These are phyloP conservation scores for Harpagus bidentatus DNA, from an alignment of 2,113 vertebrate genomes.

Conservation along the genomic window DNA sequence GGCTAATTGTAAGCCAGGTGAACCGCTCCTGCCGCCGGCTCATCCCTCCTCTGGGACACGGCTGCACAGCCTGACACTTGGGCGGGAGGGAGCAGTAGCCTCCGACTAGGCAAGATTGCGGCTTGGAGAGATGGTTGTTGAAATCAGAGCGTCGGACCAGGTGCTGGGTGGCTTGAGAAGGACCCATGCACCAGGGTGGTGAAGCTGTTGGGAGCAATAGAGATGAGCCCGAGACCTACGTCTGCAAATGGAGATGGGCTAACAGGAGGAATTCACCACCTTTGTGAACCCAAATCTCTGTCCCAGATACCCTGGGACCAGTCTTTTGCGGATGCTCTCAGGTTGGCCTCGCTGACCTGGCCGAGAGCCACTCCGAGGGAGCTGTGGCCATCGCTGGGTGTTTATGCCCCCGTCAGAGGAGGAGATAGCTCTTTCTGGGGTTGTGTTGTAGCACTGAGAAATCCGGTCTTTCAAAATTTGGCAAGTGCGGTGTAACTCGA, in stretches of 20 bases:
- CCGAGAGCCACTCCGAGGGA: neutral
- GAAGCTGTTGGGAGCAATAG: neutral
- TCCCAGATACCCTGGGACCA: neutral
- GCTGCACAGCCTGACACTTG: neutral
- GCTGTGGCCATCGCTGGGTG: neutral
- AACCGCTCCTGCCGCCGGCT: neutral
- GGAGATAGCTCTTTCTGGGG: neutral
- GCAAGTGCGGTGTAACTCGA: neutral
- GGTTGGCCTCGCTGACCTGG: neutral
- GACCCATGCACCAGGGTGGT: neutral
- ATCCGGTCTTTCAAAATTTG: neutral
- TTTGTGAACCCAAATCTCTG: neutral
- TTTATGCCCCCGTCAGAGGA: neutral
- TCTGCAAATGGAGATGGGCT: neutral
- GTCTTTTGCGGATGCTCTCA: neutral
- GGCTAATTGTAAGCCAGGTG: conserved; percentile 13
- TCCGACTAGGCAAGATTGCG: neutral
- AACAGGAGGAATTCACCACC: neutral
- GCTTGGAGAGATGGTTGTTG: neutral
- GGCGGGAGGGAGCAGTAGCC: neutral
- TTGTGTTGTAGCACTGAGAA: neutral
- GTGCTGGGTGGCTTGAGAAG: neutral
- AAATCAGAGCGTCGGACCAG: neutral
- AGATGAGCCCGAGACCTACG: accelerated
- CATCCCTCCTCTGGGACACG: neutral